Evolutionary conservation across 2,113 vertebrate genomes (phyloP).

Genomic region (Balaenoptera acutorostrata): DNA sequence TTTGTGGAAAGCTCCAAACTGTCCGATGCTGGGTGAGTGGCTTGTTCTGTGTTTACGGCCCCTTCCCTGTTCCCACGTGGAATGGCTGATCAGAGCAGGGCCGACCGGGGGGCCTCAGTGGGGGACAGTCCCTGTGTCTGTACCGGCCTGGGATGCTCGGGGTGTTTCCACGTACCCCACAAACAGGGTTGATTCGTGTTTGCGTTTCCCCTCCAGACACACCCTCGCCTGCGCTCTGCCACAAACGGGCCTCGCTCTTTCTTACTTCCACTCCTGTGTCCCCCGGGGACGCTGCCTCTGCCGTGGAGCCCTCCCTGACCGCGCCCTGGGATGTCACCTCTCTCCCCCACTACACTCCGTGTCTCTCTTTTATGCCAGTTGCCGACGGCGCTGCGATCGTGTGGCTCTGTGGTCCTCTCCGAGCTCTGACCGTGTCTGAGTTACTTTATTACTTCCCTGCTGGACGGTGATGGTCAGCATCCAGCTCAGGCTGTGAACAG

Average conservation of each 20-base stretch:
- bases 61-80: neutral
- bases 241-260: fast-evolving
- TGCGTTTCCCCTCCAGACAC: neutral
- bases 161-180: fast-evolving
- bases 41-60: fast-evolving
- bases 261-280: fast-evolving
- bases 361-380: too few relatives aligned
- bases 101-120: fast-evolving
- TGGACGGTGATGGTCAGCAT: fast-evolving
- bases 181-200: fast-evolving
- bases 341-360: fast-evolving
- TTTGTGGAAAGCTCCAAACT: conserved; percentile 81
- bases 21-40: conserved; percentile 79
- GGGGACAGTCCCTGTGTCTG: neutral
- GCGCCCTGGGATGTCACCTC: fast-evolving
- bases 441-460: neutral
- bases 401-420: neutral
- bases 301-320: neutral
- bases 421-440: neutral
- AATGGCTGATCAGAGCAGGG: neutral
- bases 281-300: fast-evolving
- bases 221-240: fast-evolving
- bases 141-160: fast-evolving
- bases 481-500: fast-evolving
- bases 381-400: fast-evolving